Conservation (phyloP, 2,797 vertebrate species). For the Enteromius trimaculatus region DNA sequence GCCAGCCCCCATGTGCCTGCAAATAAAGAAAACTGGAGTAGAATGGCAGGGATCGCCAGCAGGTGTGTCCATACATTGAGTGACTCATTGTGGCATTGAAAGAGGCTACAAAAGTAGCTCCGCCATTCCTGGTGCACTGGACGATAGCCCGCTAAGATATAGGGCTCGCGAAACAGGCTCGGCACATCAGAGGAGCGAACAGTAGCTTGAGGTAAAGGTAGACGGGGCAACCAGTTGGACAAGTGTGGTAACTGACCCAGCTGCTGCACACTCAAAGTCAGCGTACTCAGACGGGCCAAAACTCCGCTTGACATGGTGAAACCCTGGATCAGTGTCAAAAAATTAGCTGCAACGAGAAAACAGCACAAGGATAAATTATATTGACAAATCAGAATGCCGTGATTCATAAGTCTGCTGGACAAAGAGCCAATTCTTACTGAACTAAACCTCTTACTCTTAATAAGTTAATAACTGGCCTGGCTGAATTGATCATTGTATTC, state of each 20-base stretch:
- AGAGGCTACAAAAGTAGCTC: constrained; percentile 90
- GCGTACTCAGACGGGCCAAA: constrained; percentile 80
- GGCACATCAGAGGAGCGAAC: constrained; percentile 84
- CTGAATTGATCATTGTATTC: constrained; percentile 19
- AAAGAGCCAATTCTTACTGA: constrained; percentile 34
- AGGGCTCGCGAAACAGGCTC: constrained; percentile 88
- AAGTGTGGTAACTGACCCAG: constrained; percentile 79
- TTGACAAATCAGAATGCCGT: constrained; percentile 38
- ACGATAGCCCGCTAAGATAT: constrained; percentile 87
- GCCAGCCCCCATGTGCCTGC: constrained; percentile 71
- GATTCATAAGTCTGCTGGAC: constrained; percentile 4
- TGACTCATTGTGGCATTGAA: constrained; percentile 91
- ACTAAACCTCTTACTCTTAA: constrained; percentile 39
- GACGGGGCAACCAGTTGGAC: constrained; percentile 74
- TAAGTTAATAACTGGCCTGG: constrained; percentile 26
- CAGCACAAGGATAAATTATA: constrained; percentile 25
- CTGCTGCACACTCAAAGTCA: constrained; percentile 83
- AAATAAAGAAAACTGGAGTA: constrained; percentile 84
- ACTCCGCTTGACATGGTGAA: constrained; percentile 66
- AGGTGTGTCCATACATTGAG: constrained; percentile 94
- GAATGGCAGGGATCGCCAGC: constrained; percentile 79
- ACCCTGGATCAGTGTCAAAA: constrained; percentile 14
- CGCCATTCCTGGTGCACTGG: constrained; percentile 85
- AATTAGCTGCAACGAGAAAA: constrained; percentile 22
- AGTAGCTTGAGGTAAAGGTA: constrained; percentile 81